These are phyloP conservation scores for Amia ocellicauda DNA, from an alignment of 2,113 vertebrate species.

Conservation along the genomic window DNA sequence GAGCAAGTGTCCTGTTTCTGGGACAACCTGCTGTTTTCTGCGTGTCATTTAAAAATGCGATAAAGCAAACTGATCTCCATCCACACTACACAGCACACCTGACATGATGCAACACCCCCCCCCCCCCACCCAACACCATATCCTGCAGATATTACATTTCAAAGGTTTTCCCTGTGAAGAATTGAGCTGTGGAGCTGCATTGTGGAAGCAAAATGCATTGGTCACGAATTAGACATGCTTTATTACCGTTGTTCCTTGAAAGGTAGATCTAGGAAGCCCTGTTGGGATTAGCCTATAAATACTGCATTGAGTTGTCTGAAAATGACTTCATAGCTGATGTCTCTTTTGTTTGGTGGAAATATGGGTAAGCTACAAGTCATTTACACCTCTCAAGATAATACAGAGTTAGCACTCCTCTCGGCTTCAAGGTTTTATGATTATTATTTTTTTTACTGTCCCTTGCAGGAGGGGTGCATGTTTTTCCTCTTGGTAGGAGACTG, in stretches of 20 bases:
- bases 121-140: not conserved
- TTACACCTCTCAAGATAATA: not conserved
- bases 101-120: not conserved
- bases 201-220: not conserved
- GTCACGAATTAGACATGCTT: not conserved
- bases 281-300: constrained; percentile 1
- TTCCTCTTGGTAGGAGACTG: no score
- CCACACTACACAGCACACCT: not conserved
- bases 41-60: no score
- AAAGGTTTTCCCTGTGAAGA: not conserved
- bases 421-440: no score
- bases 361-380: not conserved
- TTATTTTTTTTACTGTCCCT: no score
- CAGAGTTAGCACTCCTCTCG: not conserved
- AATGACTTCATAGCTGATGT: not conserved
- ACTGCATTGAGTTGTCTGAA: not conserved
- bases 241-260: not conserved
- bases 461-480: no score
- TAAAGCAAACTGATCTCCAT: not conserved
- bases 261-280: not conserved
- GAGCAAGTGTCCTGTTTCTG: no score
- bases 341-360: not conserved
- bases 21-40: no score
- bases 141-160: not conserved
- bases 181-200: not conserved